Base-by-base conservation (phyloP, 2,797 vertebrate genomes). In the Pachyuromys duprasi region DNA sequence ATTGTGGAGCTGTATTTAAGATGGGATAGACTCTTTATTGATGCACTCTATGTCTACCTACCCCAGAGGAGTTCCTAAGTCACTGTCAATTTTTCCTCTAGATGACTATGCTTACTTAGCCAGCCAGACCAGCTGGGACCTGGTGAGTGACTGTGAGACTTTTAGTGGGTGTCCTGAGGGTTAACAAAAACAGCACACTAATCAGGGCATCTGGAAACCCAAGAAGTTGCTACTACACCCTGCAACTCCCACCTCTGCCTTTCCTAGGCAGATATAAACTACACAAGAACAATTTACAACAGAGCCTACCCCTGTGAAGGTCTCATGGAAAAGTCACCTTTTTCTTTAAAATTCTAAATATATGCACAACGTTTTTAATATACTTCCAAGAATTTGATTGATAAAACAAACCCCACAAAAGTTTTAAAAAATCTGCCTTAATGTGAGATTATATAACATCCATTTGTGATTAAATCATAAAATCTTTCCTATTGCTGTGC, bases 401-500 rank as follows among this genome's bases (percentile, higher is more conserved):
- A 83, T 75, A 20, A 93, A 82, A 18, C 72, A 60, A 96, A 94
- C 26, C 14, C n/a, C 49, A 91, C 49, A 49, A 49, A 49, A 49
- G 49, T 7, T 49, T 49, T 8, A 49, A 49, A 49, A 49, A 49
- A 49, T 49, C 49, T 49, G 49, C 49, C 86, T 92, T 92, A 83
- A 79, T 42, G 5, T 69, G 42, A 89, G 22, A 76, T 12, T 74
- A 1, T 81, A 39, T 72, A 95, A 87, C 89, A 95, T 91, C 94
- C 78, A 70, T 45, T 93, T 97, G 83, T 86, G 89, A 81, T 86
- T 49, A 95, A 92, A 45, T 92, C 67, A 75, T 86, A 92, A 95
- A 89, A 18, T 70, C 55, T 24, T 62, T 63, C 69, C 75, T 86
- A 49, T 33, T 18, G 45, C 83, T 39, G 76, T 93, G 76, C 74